Conservation (phyloP, 2,888 invertebrate genomes). For the Eristalis tenax region DNA sequence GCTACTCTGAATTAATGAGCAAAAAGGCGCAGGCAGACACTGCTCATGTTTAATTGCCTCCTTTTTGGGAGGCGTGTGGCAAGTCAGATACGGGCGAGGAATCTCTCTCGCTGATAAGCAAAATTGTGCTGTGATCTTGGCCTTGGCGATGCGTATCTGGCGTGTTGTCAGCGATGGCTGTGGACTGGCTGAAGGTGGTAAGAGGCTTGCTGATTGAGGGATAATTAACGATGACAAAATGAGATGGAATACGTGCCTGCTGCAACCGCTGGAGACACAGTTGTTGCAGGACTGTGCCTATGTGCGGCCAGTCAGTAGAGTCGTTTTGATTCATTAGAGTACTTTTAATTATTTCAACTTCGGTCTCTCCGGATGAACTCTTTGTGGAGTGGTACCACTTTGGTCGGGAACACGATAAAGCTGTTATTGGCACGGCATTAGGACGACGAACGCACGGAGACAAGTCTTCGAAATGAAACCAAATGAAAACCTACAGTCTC, state of each 20-base stretch:
- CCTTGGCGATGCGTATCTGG: background rate
- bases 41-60: slow-evolving; percentile 52
- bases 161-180: background rate
- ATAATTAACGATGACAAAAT: background rate
- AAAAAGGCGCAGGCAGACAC: slow-evolving; percentile 33
- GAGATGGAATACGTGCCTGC: background rate
- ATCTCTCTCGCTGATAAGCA: background rate
- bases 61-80: slow-evolving; percentile 22
- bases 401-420: too few species aligned
- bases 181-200: background rate
- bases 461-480: too few species aligned
- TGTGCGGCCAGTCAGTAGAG: too few species aligned
- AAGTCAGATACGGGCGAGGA: background rate
- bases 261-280: background rate
- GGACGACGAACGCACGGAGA: too few species aligned
- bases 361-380: too few species aligned
- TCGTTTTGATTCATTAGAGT: too few species aligned
- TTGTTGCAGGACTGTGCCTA: too few species aligned
- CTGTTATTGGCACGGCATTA: too few species aligned
- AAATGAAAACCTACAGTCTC: too few species aligned
- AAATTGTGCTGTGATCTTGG: background rate
- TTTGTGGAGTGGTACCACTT: too few species aligned
- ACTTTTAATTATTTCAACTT: too few species aligned
- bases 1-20: slow-evolving; percentile 59
- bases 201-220: background rate